Base-by-base conservation (phyloP, 2,113 vertebrate species). In the Brachirus orientalis region DNA sequence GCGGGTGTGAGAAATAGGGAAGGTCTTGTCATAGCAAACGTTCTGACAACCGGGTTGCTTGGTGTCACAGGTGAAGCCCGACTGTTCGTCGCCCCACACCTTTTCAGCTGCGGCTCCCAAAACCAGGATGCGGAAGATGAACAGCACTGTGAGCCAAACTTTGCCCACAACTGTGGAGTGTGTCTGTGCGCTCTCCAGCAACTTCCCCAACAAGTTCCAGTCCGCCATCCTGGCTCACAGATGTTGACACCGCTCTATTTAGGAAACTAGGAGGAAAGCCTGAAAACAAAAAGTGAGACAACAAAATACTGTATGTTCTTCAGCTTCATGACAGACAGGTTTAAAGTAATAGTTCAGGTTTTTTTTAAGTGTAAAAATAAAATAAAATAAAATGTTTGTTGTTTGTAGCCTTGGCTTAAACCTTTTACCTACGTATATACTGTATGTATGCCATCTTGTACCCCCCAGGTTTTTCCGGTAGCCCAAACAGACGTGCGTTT, bases 1-100 rank as follows among this genome's bases (percentile, higher is more conserved):
- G 78, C 92, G 94, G 33, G 96, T 95, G 85, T 96, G 95, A 38
- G 96, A 97, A 79, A 97, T 95, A 41, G 95, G 95, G 86, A 96
- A 96, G 69, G 95, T 96, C 60, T 90, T 90, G 85, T 95, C 95
- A 0, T 96, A 97, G 84, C 95, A 97, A 69, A 96, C 95, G 0
- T 94, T 96, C 84, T 96, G 94, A 85, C 95, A 96, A 80, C 95
- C 95, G 0, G 95, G 95, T 87, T 96, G 95, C 84, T 96, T 95
- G 2, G 95, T 96, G 87, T 96, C 95, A 0, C 95, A 96, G 17
- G 93, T 95, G 85, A 96, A 97, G 50, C 94, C 93, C 0, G 95
- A 94, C 83, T 89, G 88, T 79, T 96, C 95, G 0, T 96, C 95
- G 0, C 95, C 95, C 95, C 95, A 96, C 36, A 95, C 96, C 72